phyloP scores from a whole-genome alignment of 2,797 vertebrate species.

The Fundulus diaphanus region DNA sequence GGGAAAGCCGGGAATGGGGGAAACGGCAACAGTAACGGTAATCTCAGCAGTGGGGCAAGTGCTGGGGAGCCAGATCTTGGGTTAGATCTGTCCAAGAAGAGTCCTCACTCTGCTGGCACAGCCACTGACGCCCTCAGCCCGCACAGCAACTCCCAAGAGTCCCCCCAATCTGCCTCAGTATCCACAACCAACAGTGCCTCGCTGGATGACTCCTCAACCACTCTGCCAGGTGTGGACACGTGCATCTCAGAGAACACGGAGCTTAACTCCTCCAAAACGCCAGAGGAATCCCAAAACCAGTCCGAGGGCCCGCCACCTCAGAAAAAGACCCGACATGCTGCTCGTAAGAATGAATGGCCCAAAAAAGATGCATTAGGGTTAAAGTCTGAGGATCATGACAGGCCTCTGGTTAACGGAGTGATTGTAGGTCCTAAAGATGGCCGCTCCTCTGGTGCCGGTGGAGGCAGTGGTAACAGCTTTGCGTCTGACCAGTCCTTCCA shows the following conservation, averaged over 20 bases:
- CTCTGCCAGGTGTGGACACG: constrained; percentile 77
- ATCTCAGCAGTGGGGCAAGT: constrained; percentile 83
- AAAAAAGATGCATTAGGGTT: constrained; percentile 83
- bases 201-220: constrained; percentile 83
- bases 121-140: constrained; percentile 88
- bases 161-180: constrained; percentile 89
- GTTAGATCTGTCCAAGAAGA: constrained; percentile 96
- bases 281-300: constrained; percentile 71
- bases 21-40: constrained; percentile 80
- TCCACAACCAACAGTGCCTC: constrained; percentile 96
- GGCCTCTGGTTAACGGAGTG: constrained; percentile 88
- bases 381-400: constrained; percentile 78
- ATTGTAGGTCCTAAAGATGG: constrained; percentile 85
- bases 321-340: constrained; percentile 87
- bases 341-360: constrained; percentile 92
- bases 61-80: constrained; percentile 86
- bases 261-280: constrained; percentile 76
- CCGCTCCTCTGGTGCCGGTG: constrained; percentile 62
- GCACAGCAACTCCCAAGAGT: constrained; percentile 89
- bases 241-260: constrained; percentile 87
- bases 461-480: constrained; percentile 72
- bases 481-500: constrained; percentile 82
- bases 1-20: constrained; percentile 78
- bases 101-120: constrained; percentile 82
- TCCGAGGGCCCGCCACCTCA: constrained; percentile 80